Evolutionary conservation across 2,797 vertebrate genomes (phyloP), one percentile per base, ranked within the genome.

Genomic region (Oceanodroma leucorhoa): DNA sequence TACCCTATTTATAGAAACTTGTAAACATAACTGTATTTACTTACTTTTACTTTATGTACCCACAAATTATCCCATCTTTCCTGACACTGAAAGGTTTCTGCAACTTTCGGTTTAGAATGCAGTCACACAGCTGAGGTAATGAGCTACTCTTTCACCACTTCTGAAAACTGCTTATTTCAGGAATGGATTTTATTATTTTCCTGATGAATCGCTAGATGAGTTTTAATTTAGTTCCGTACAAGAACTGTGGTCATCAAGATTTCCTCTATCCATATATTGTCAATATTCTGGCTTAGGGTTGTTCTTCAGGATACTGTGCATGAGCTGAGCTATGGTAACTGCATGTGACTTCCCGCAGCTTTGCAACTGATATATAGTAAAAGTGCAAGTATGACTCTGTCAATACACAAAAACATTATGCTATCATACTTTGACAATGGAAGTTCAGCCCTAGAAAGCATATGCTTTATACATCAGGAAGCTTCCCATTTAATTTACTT

Each of bases 301-400:
- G 18, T 13, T 67, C 46, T 77, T 66, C 40, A 86, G 22, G 45
- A 32, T 87, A 15, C 9, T 12, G 11, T 50, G 15, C 21, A 67
- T 21, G 41, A 62, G 36, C 5, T 58, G 30, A 85, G 13, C 29
- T 76, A 84, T 3, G 3, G 72, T 14, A 36, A 55, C 34, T n/a
- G 51, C 48, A 38, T 13, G 27, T n/a, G n/a, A 85, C 43, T 40
- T 72, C 20, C 45, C n/a, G 46, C 32, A 79, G 50, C 14, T 87
- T 72, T 80, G 30, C 32, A 51, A 87, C 10, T 48, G 20, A 26
- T 43, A 40, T 0, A 30, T 0, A n/a, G 27, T 29, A 36, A 2
- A 86, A 90, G 27, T 29, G 8, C 22, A 83, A 88, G 80, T 15
- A 83, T 11, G 6, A 7, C 17, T n/a, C 36, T 55, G 22, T 60